Evolutionary conservation across 2,797 vertebrate genomes (phyloP), one percentile per base, ranked within the genome.

Genomic region (Gadopsis bispinosus): DNA sequence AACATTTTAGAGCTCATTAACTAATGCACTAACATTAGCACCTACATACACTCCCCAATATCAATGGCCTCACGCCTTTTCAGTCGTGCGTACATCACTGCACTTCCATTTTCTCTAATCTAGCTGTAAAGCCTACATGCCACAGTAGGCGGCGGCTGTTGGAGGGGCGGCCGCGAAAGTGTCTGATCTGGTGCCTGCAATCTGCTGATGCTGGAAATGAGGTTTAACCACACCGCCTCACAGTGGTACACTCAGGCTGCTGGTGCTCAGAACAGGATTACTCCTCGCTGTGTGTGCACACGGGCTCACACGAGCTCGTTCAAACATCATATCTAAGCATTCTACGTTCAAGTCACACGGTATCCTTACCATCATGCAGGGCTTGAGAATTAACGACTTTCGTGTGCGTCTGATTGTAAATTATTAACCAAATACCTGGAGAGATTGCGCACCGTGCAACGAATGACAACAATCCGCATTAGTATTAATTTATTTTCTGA

Each of bases 401-500:
- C 13, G 39, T 14, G 39, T 19, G 37, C 63, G 48, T 26, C 59
- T 71, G 39, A 73, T 37, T 71, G 9, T 59, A n/a, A 81, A 59
- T 75, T 54, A 80, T 82, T n/a, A 70, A 77, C 69, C 63, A 70
- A 80, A 68, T 56, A 48, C 47, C 47, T 56, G 33, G 19, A 56
- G 53, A 79, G 71, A 67, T 58, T 69, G 35, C 1, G 41, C 17
- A 11, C 45, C 4, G 19, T 71, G 74, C 69, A 16, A 2, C 0
- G 56, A 71, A 77, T 84, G 37, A 66, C 83, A 80, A 81, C 55
- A 64, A 78, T 69, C 77, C 62, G 19, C 77, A 90, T 88, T 83
- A 83, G 83, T 83, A 87, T 91, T 87, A 79, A 87, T 85, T 69
- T 60, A 80, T 83, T 85, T 88, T 61, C 56, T 69, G 81, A 84